Percentiles rank a stretch among this genome's conserved stretches.
Evolutionary conservation across 2,797 vertebrate species (phyloP).

Genomic region (Myotis findleyi): DNA sequence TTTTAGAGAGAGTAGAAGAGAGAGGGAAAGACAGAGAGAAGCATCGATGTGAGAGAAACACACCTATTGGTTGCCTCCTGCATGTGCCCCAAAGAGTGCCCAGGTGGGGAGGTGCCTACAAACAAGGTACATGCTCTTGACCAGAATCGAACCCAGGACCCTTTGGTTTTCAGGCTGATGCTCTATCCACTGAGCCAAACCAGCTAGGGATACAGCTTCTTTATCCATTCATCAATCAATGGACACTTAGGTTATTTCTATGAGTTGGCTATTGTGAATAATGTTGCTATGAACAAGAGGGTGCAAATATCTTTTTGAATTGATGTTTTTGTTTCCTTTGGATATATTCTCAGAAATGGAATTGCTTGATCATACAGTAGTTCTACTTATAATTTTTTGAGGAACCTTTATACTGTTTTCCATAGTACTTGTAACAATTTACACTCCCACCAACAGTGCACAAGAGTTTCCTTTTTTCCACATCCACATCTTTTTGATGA

Average conservation of each 20-base stretch:
- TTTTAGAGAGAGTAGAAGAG: too few relatives aligned
- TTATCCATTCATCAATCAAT: not conserved
- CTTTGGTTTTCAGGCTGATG: too few relatives aligned
- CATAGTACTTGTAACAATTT: not conserved
- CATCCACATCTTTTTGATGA: not conserved
- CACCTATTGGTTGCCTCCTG: too few relatives aligned
- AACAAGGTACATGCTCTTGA: too few relatives aligned
- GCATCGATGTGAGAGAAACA: too few relatives aligned
- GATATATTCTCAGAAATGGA: not conserved
- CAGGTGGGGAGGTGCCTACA: too few relatives aligned
- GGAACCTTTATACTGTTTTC: not conserved
- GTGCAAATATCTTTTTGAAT: not conserved
- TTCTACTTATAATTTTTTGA: not conserved
- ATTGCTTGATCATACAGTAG: not conserved
- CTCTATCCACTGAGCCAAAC: too few relatives aligned
- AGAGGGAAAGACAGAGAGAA: too few relatives aligned
- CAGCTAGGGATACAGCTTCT: not conserved
- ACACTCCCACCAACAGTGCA: not conserved
- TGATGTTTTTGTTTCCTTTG: not conserved
- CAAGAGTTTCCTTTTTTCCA: not conserved
- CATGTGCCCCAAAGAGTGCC: too few relatives aligned
- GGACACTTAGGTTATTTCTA: not conserved
- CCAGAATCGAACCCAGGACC: too few relatives aligned
- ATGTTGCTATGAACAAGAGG: not conserved
- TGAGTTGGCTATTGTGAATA: not conserved